Conservation (phyloP, 2,888 invertebrate species). For the Tigriopus californicus region DNA sequence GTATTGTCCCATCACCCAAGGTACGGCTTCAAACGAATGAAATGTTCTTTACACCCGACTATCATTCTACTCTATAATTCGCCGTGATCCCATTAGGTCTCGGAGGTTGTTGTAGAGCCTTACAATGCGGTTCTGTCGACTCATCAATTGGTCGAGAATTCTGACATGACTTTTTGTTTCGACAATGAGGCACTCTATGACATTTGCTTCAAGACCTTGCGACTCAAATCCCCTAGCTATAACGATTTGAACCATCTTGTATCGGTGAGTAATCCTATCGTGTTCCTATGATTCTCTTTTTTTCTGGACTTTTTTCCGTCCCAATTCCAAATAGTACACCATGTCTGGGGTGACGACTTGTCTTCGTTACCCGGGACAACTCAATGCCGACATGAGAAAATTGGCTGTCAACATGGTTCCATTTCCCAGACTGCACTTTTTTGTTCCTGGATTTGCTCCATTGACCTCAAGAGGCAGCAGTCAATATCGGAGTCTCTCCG, state of each 20-base stretch:
- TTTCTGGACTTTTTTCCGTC: too few relatives aligned
- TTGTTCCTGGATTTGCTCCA: slow-evolving; percentile 28
- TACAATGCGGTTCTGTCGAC: slow-evolving; percentile 28
- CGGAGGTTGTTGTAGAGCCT: slow-evolving; percentile 23
- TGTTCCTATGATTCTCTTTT: too few relatives aligned
- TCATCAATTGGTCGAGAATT: slow-evolving; percentile 29
- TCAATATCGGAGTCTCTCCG: slow-evolving; percentile 41
- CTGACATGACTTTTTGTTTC: slow-evolving; percentile 29
- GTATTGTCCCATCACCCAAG: slow-evolving; percentile 33
- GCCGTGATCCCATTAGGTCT: slow-evolving; percentile 27
- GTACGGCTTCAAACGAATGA: slow-evolving; percentile 20
- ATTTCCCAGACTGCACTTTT: slow-evolving; percentile 33
- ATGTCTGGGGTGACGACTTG: slow-evolving; percentile 32
- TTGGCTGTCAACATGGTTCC: slow-evolving; percentile 33
- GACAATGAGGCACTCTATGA: slow-evolving; percentile 23
- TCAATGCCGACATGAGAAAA: slow-evolving; percentile 33
- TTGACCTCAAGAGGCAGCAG: slow-evolving; percentile 16
- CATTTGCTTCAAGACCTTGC: slow-evolving; percentile 32
- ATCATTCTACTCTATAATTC: neutral
- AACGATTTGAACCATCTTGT: slow-evolving; percentile 28
- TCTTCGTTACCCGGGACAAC: slow-evolving; percentile 36
- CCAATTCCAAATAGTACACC: slow-evolving; percentile 21
- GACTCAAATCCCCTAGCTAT: slow-evolving; percentile 33
- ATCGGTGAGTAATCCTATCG: slow-evolving; percentile 35
- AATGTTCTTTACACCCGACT: neutral